phyloP scores from a whole-genome alignment of 2,888 invertebrate genomes.

The Chymomyza caudatula region DNA sequence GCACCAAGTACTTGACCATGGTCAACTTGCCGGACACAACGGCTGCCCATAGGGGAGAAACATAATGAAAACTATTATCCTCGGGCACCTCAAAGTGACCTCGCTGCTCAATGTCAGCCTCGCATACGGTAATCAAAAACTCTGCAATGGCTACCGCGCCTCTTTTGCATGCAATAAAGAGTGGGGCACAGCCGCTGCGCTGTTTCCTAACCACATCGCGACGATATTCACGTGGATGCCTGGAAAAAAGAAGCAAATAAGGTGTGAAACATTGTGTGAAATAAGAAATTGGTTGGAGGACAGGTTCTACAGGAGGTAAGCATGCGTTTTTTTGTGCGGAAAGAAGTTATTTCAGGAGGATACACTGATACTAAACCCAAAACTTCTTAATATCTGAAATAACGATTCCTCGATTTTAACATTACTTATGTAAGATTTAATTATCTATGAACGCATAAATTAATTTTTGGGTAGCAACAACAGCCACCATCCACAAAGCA shows the following conservation, averaged over 20 bases:
- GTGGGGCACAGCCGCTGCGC: constrained; percentile 88
- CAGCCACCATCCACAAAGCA: too few species aligned
- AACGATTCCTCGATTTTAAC: too few species aligned
- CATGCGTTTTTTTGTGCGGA: too few species aligned
- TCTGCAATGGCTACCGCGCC: constrained; percentile 91
- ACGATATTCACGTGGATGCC: constrained; percentile 81
- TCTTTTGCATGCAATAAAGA: constrained; percentile 83
- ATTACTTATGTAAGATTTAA: too few species aligned
- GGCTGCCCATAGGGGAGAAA: constrained; percentile 95
- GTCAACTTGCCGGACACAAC: constrained; percentile 90
- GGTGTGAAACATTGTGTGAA: background rate
- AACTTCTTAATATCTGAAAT: too few species aligned
- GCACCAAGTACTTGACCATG: constrained; percentile 87
- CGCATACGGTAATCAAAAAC: constrained; percentile 89
- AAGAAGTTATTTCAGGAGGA: too few species aligned
- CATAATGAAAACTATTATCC: constrained; percentile 86
- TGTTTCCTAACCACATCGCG: constrained; percentile 84
- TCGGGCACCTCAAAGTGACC: constrained; percentile 91
- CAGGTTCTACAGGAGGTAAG: constrained; percentile 11
- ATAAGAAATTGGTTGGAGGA: constrained; percentile 15
- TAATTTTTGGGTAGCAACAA: too few species aligned
- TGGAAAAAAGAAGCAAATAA: constrained; percentile 48
- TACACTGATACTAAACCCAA: too few species aligned
- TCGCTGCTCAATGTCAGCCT: constrained; percentile 90
- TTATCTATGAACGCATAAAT: too few species aligned